Evolutionary conservation across 2,113 vertebrate genomes (phyloP).

Genomic region (Otolemur garnettii): DNA sequence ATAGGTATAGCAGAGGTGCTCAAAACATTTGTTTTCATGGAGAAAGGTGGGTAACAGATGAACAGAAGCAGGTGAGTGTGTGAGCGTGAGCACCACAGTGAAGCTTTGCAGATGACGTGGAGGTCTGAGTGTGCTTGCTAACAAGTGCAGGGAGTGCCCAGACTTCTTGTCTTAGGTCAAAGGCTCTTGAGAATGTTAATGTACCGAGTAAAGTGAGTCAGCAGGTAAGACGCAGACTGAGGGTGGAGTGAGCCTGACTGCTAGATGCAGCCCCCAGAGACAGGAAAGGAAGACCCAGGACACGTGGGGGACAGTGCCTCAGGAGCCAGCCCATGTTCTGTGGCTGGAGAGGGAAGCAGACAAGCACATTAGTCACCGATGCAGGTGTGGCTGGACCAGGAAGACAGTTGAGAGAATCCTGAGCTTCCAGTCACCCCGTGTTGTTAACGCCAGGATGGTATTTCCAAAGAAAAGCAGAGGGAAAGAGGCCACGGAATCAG

Average conservation of each 20-base stretch:
- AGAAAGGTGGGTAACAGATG: background rate
- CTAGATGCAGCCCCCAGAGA: background rate
- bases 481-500: background rate
- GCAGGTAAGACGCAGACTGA: background rate
- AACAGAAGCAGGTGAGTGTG: background rate
- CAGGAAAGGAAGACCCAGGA: background rate
- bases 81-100: background rate
- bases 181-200: background rate
- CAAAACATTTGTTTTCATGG: background rate
- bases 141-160: background rate
- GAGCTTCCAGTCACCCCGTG: fast-evolving
- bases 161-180: background rate
- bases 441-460: background rate
- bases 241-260: background rate
- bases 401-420: background rate
- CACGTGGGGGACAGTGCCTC: fast-evolving
- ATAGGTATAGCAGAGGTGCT: background rate
- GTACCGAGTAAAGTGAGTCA: background rate
- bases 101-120: background rate
- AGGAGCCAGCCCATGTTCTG: background rate
- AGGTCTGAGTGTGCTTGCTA: background rate
- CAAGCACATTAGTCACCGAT: fast-evolving
- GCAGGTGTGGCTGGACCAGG: background rate
- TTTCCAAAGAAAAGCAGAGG: background rate
- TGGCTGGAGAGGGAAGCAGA: background rate